phyloP scores from a whole-genome alignment of 2,888 invertebrate genomes.

The Ditula angustiorana region DNA sequence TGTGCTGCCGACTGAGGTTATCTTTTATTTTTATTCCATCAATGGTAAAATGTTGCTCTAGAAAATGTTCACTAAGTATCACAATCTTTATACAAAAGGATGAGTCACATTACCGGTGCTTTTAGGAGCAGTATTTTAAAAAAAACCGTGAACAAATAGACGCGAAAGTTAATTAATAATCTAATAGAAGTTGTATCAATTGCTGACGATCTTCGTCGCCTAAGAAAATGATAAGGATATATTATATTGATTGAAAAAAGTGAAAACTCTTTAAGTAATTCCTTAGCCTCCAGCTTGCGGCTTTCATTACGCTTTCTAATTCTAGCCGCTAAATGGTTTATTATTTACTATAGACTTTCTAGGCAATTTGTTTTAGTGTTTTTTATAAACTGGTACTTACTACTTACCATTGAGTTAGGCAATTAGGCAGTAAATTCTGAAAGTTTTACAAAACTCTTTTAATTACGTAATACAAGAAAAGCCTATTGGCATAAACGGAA shows the following conservation, averaged over 20 bases:
- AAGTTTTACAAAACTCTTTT: neutral
- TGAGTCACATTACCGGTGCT: no score
- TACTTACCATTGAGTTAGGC: neutral
- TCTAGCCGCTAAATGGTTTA: conserved; percentile 47
- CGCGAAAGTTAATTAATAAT: no score
- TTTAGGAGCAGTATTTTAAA: no score
- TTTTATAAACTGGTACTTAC: conserved; percentile 34
- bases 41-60: conserved; percentile 8
- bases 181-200: no score
- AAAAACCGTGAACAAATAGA: no score
- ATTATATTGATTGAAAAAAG: conserved; percentile 1
- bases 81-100: neutral
- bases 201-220: no score
- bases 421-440: neutral
- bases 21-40: conserved; percentile 33
- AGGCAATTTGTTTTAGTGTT: conserved; percentile 48
- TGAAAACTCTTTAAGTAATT: conserved; percentile 47
- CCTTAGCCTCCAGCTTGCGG: conserved; percentile 45
- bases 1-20: conserved; percentile 24
- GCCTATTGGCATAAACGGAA: neutral
- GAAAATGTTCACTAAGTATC: neutral
- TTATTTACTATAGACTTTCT: conserved; percentile 61
- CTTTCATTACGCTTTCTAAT: conserved; percentile 55
- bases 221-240: neutral
- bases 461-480: neutral